These are phyloP conservation scores for Actinia tenebrosa DNA, from an alignment of 64 coral and sea anemone species.

Conservation along the genomic window DNA sequence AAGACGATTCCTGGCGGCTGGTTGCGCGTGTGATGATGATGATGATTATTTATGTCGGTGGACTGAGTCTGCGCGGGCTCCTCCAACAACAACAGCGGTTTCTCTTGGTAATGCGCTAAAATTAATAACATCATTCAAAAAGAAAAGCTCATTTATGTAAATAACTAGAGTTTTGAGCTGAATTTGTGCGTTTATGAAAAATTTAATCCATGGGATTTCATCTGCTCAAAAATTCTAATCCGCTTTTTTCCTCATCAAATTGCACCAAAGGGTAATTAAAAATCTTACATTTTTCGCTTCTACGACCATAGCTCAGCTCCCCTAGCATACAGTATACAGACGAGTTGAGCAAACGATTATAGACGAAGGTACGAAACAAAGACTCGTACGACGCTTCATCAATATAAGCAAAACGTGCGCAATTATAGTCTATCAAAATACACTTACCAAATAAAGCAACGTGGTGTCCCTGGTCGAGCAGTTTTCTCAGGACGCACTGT, in stretches of 20 bases:
- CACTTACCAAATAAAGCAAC: conserved; percentile 82
- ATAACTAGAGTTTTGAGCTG: no score
- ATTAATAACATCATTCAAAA: neutral
- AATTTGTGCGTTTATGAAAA: no score
- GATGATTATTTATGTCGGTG: neutral
- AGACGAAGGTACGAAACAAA: neutral
- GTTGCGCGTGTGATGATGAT: neutral
- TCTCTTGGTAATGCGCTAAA: conserved; percentile 20
- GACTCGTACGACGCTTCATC: neutral
- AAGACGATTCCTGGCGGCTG: neutral
- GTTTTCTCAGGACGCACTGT: conserved; percentile 70
- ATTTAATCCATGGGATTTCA: no score
- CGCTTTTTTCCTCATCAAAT: no score
- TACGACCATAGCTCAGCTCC: no score
- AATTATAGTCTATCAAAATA: neutral
- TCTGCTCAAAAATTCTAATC: no score
- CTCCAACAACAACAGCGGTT: conserved; percentile 11
- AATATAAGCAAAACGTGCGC: neutral
- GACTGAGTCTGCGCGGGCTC: neutral
- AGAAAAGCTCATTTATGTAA: no score
- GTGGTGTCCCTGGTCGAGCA: conserved; percentile 73
- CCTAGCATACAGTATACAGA: neutral
- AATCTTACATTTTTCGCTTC: no score
- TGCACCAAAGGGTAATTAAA: no score
- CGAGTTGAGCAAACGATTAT: neutral